Percentiles rank a stretch among this genome's conserved stretches.
These are phyloP conservation scores for Sclerodermus sp. DNA, from an alignment of 2,888 invertebrate genomes.

Conservation along the genomic window DNA sequence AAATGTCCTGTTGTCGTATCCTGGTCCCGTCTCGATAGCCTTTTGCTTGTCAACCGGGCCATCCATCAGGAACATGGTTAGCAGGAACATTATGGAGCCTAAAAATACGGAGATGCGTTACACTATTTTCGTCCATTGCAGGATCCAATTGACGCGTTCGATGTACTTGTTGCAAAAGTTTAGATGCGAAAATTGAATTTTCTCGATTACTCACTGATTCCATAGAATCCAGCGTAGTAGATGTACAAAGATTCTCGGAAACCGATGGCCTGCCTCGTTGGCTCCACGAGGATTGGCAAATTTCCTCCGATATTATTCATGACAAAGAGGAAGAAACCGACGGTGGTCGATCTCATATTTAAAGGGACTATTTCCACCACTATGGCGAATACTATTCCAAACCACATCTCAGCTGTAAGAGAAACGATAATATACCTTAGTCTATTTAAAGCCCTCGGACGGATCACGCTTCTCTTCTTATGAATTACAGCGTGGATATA, in stretches of 20 bases:
- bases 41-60: slow-evolving; percentile 59
- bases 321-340: slow-evolving; percentile 85
- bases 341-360: slow-evolving; percentile 78
- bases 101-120: slow-evolving; percentile 10
- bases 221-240: slow-evolving; percentile 86
- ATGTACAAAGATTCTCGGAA: slow-evolving; percentile 84
- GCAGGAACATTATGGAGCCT: slow-evolving; percentile 81
- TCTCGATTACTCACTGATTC: slow-evolving; percentile 71
- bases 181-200: too few species aligned
- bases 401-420: slow-evolving; percentile 88
- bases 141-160: too few species aligned
- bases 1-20: slow-evolving; percentile 63
- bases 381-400: slow-evolving; percentile 88
- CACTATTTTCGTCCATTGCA: too few species aligned
- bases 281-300: slow-evolving; percentile 84
- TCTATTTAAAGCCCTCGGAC: too few species aligned
- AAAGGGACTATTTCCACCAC: slow-evolving; percentile 86
- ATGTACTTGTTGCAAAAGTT: too few species aligned
- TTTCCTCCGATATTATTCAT: slow-evolving; percentile 94
- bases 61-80: slow-evolving; percentile 81
- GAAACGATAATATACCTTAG: slow-evolving; percentile 3
- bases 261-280: slow-evolving; percentile 78
- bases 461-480: too few species aligned
- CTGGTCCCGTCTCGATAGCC: slow-evolving; percentile 44
- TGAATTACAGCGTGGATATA: too few species aligned